Conservation (phyloP, 2,113 vertebrate genomes). For the Daphoenositta chrysoptera region DNA sequence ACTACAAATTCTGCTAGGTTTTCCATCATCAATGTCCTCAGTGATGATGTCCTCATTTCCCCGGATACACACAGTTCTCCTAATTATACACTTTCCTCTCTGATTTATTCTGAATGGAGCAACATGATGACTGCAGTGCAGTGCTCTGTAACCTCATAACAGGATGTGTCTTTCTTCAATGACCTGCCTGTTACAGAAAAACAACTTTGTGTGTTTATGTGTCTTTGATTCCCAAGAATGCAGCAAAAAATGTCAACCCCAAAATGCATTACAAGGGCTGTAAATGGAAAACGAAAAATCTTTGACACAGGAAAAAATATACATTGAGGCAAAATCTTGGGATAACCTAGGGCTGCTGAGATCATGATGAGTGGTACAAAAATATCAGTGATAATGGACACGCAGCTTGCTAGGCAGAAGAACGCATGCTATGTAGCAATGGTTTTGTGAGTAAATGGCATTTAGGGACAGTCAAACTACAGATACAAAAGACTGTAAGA, state of each 20-base stretch:
- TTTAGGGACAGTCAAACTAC: neutral
- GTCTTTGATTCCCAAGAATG: neutral
- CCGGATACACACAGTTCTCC: neutral
- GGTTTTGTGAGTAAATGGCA: neutral
- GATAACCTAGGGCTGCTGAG: neutral
- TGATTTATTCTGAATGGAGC: neutral
- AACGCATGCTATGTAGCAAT: neutral
- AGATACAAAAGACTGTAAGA: neutral
- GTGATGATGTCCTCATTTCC: neutral
- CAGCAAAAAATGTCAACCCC: neutral
- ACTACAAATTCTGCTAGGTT: neutral
- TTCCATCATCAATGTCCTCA: neutral
- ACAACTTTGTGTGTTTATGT: neutral
- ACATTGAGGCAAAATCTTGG: neutral
- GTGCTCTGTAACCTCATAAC: neutral
- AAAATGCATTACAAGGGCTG: neutral
- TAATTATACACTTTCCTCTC: neutral
- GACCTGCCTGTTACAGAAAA: neutral
- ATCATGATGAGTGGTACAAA: constrained; percentile 26
- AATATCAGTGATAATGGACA: constrained; percentile 21
- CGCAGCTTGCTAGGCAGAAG: neutral
- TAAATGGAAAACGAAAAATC: neutral
- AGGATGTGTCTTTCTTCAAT: neutral
- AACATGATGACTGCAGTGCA: neutral
- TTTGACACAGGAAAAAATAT: neutral